Conservation (phyloP, 2,113 vertebrate genomes). For the Epinephelus moara region DNA sequence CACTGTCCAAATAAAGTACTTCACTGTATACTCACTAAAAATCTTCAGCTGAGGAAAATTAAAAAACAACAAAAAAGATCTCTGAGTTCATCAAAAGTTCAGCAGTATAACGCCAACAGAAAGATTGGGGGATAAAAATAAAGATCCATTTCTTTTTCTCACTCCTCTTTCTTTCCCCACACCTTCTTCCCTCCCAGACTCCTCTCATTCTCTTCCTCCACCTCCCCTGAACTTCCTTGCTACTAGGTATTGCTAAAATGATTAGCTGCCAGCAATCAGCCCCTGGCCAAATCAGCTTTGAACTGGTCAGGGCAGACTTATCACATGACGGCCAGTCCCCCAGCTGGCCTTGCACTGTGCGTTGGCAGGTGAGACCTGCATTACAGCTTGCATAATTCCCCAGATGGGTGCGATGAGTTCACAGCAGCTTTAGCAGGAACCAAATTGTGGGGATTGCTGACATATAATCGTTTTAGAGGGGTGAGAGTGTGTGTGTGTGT, state of each 20-base stretch:
- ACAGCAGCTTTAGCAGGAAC: slow-evolving; percentile 82
- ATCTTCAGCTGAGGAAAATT: slow-evolving; percentile 47
- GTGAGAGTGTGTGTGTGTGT: slow-evolving; percentile 48
- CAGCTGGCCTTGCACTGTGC: slow-evolving; percentile 58
- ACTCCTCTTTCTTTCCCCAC: not conserved
- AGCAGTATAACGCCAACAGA: slow-evolving; percentile 55
- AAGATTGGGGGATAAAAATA: slow-evolving; percentile 44
- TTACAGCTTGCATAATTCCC: slow-evolving; percentile 85
- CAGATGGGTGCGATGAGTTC: slow-evolving; percentile 86
- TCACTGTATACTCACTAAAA: slow-evolving; percentile 25
- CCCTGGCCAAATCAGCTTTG: slow-evolving; percentile 83
- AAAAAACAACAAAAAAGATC: slow-evolving; percentile 38
- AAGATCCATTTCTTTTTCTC: slow-evolving; percentile 25
- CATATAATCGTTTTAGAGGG: slow-evolving; percentile 85
- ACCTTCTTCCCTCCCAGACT: slow-evolving; percentile 28
- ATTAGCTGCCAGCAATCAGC: slow-evolving; percentile 84
- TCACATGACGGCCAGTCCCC: slow-evolving; percentile 82
- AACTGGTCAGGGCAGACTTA: slow-evolving; percentile 83
- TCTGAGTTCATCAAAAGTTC: slow-evolving; percentile 74
- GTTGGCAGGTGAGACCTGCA: slow-evolving; percentile 83
- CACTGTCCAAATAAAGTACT: not conserved
- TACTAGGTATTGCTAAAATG: slow-evolving; percentile 83
- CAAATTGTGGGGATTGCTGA: slow-evolving; percentile 83
- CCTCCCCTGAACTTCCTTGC: slow-evolving; percentile 60
- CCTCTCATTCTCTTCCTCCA: slow-evolving; percentile 34